Evolutionary conservation across 2,797 vertebrate genomes (phyloP).

Genomic region (Trematomus bernacchii): DNA sequence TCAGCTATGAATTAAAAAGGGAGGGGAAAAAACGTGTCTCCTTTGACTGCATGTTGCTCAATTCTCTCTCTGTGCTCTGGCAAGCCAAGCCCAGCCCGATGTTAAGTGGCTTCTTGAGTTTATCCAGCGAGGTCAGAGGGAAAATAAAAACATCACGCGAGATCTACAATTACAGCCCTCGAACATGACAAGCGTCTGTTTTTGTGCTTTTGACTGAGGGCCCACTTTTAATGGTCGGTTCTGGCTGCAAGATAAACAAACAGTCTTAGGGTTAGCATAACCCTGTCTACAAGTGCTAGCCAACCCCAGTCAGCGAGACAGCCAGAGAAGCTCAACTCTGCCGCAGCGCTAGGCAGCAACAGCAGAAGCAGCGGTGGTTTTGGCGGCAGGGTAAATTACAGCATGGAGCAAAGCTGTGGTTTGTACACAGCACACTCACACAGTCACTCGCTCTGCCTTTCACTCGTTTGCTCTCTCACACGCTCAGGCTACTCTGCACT

Average conservation of each 20-base stretch:
- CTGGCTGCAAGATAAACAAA: constrained; percentile 87
- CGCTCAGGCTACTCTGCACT: constrained; percentile 28
- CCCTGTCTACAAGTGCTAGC: constrained; percentile 71
- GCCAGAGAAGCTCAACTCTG: constrained; percentile 67
- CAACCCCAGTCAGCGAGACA: constrained; percentile 66
- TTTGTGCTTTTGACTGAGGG: constrained; percentile 84
- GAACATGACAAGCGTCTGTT: constrained; percentile 88
- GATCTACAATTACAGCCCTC: constrained; percentile 87
- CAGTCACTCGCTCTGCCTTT: constrained; percentile 74
- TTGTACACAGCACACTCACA: constrained; percentile 78
- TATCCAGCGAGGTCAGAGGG: constrained; percentile 88
- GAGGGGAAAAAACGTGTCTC: constrained; percentile 56
- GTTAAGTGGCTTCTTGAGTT: constrained; percentile 90
- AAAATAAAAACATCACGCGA: constrained; percentile 88
- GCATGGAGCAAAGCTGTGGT: constrained; percentile 86
- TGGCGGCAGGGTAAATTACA: constrained; percentile 87
- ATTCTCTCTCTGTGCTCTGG: constrained; percentile 79
- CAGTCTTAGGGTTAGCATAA: constrained; percentile 82
- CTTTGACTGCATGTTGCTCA: constrained; percentile 71
- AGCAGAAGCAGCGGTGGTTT: constrained; percentile 83
- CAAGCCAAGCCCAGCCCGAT: constrained; percentile 79
- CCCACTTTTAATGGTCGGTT: constrained; percentile 84
- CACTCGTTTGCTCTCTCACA: constrained; percentile 54
- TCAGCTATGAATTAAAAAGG: constrained; percentile 69
- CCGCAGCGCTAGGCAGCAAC: constrained; percentile 66